A percentile compares a stretch with the other conserved stretches of the same genome.
These are phyloP conservation scores for Diachasma alloeum DNA, from an alignment of 1,140 invertebrate species.

Conservation along the genomic window DNA sequence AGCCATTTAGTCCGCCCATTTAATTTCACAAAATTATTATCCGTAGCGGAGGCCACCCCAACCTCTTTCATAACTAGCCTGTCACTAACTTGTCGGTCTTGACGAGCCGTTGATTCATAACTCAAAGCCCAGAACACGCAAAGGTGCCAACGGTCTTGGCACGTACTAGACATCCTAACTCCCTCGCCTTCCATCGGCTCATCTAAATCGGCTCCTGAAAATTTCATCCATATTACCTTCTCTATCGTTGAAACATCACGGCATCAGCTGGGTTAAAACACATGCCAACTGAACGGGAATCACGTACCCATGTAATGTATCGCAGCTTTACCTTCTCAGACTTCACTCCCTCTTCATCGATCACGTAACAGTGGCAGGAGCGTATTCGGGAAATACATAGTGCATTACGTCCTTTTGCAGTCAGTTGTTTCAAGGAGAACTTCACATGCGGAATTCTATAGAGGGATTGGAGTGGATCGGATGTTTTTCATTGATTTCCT, in stretches of 20 bases:
- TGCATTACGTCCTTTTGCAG: background rate
- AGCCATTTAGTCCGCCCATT: background rate
- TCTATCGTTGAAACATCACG: constrained; percentile 21
- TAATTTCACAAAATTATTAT: background rate
- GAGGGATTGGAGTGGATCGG: background rate
- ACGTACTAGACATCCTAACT: constrained; percentile 30
- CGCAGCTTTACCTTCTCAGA: background rate
- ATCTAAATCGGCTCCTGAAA: constrained; percentile 19
- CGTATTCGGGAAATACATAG: background rate
- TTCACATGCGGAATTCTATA: background rate
- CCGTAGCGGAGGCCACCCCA: background rate
- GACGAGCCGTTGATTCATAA: constrained; percentile 39
- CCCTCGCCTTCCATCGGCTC: background rate
- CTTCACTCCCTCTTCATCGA: constrained; percentile 11
- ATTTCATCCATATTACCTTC: constrained; percentile 15
- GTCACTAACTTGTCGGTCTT: constrained; percentile 38
- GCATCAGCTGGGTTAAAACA: background rate
- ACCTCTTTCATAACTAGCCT: constrained; percentile 23
- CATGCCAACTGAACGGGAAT: background rate
- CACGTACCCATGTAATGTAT: background rate
- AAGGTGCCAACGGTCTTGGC: constrained; percentile 41
- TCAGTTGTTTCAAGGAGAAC: background rate
- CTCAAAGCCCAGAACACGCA: constrained; percentile 33
- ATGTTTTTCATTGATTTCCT: background rate
- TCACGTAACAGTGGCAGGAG: background rate